Conservation (phyloP, 2,888 invertebrate genomes). For the Scaeva pyrastri region DNA sequence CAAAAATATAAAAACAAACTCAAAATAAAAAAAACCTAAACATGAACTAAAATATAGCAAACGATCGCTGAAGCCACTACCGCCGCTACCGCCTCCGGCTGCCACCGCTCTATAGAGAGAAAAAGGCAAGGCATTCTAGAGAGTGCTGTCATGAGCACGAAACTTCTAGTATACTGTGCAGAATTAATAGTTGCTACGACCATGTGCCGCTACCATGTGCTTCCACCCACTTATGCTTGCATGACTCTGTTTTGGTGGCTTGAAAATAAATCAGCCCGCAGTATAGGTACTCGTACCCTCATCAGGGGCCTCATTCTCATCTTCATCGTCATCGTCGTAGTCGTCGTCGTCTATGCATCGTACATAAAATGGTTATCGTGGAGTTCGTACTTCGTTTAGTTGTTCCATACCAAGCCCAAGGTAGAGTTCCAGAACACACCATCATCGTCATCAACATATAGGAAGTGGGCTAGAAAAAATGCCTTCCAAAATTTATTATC, state of each 20-base stretch:
- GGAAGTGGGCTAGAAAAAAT: slow-evolving; percentile 57
- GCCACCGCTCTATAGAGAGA: too few relatives aligned
- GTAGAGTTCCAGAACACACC: slow-evolving; percentile 6
- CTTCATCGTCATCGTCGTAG: neutral
- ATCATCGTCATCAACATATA: slow-evolving; percentile 40
- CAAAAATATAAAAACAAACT: slow-evolving; percentile 37
- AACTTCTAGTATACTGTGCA: slow-evolving; percentile 56
- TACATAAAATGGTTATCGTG: neutral
- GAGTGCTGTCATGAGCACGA: slow-evolving; percentile 69
- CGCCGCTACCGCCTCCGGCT: neutral
- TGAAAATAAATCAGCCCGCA: slow-evolving; percentile 66
- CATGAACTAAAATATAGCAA: slow-evolving; percentile 23
- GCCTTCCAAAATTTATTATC: slow-evolving; percentile 73
- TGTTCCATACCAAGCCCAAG: neutral
- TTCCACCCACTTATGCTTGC: slow-evolving; percentile 22
- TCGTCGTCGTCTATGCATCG: neutral
- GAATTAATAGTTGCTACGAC: slow-evolving; percentile 69
- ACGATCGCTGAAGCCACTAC: neutral
- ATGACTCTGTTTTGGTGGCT: slow-evolving; percentile 56
- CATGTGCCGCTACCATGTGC: slow-evolving; percentile 64
- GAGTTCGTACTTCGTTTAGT: neutral
- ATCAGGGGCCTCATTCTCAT: slow-evolving; percentile 38
- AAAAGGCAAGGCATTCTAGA: slow-evolving; percentile 54
- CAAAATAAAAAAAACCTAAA: slow-evolving; percentile 10
- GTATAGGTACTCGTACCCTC: slow-evolving; percentile 17